Percentiles rank a stretch among this genome's conserved stretches.
phyloP scores from a whole-genome alignment of 2,888 invertebrate species.

The Andrena trimmerana region DNA sequence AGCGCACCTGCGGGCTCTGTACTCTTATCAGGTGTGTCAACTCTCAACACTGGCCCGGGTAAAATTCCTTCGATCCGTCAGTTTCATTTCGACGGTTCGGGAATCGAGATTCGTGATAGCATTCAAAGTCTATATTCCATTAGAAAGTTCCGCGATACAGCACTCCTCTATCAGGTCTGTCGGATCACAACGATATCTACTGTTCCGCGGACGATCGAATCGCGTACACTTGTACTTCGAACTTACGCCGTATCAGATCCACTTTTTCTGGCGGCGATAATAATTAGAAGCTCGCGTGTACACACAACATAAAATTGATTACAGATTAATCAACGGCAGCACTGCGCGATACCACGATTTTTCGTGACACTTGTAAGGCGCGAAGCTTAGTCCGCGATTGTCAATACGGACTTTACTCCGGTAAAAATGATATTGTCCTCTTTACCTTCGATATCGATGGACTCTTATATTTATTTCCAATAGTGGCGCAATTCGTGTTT shows the following conservation, averaged over 20 bases:
- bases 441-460: constrained; percentile 11
- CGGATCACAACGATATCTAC: not conserved
- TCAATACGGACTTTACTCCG: constrained; percentile 29
- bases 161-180: no score
- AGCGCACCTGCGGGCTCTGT: constrained; percentile 68
- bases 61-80: not conserved
- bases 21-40: constrained; percentile 64
- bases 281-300: not conserved
- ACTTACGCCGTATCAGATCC: constrained; percentile 2
- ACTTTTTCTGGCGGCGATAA: not conserved
- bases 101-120: not conserved
- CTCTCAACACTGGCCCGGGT: not conserved
- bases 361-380: not conserved
- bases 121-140: no score
- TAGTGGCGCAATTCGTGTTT: not conserved
- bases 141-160: no score
- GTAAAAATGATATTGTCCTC: not conserved
- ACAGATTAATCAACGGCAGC: not conserved
- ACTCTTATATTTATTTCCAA: not conserved
- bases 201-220: not conserved
- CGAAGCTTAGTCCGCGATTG: not conserved
- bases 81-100: not conserved
- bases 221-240: constrained; percentile 41
- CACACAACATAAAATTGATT: not conserved
- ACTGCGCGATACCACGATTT: not conserved